These are phyloP conservation scores for Muscicapa comitata DNA, from an alignment of 2,797 vertebrate genomes.

Conservation along the genomic window DNA sequence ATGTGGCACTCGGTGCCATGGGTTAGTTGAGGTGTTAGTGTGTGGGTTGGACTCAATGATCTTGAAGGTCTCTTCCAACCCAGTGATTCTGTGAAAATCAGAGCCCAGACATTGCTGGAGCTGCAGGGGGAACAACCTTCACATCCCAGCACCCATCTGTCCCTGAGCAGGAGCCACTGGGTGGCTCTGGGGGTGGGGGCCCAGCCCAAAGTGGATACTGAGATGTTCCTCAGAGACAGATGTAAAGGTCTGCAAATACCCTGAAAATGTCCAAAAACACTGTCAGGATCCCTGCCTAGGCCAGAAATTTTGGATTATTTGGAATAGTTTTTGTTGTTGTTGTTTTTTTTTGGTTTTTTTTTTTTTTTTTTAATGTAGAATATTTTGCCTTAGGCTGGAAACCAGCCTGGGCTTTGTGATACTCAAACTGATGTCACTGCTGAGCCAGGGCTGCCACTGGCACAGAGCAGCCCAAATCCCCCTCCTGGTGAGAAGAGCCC, in stretches of 20 bases:
- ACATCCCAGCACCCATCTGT: rapidly evolving
- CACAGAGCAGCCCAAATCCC: background rate
- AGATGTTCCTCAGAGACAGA: background rate
- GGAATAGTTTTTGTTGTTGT: background rate
- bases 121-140: background rate
- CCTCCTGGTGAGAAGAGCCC: background rate
- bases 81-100: background rate
- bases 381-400: background rate
- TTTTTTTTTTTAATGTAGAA: background rate
- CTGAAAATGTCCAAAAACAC: background rate
- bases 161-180: background rate
- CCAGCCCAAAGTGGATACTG: background rate
- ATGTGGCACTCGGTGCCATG: too few species aligned
- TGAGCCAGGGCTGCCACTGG: background rate
- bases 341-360: too few species aligned
- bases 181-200: background rate
- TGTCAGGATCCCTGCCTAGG: background rate
- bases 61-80: too few species aligned
- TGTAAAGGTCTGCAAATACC: background rate
- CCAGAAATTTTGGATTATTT: background rate
- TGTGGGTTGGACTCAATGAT: too few species aligned
- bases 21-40: too few species aligned
- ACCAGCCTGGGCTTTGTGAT: background rate
- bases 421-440: background rate
- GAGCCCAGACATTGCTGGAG: background rate